Conservation (phyloP, 2,113 vertebrate species). For the Scopus umbretta region DNA sequence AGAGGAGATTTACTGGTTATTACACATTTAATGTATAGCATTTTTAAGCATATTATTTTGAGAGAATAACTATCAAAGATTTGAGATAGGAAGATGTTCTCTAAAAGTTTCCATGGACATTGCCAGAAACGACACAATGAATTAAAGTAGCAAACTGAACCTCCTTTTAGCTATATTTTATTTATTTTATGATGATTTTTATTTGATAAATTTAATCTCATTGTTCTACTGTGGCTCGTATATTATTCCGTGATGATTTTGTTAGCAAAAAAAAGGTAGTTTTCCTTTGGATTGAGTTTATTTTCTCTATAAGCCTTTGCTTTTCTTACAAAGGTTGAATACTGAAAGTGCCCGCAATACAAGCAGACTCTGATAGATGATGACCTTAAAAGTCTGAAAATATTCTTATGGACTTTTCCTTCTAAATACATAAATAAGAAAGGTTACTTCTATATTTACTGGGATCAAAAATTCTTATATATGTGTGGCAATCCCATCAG, state of each 20-base stretch:
- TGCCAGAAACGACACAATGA: background rate
- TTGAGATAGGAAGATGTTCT: background rate
- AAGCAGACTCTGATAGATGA: background rate
- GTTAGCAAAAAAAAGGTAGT: background rate
- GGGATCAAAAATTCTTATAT: background rate
- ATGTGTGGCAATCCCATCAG: background rate
- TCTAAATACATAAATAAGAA: slow-evolving; percentile 25
- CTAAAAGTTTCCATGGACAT: background rate
- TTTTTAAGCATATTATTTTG: background rate
- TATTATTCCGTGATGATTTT: background rate
- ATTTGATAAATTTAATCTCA: background rate
- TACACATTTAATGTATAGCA: background rate
- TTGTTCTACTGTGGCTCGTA: background rate
- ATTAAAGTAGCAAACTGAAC: background rate
- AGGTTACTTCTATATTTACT: slow-evolving; percentile 4
- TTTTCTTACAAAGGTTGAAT: background rate
- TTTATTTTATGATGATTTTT: background rate
- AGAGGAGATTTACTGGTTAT: background rate
- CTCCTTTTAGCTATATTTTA: background rate
- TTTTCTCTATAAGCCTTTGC: background rate
- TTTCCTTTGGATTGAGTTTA: background rate
- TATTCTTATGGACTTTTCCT: background rate
- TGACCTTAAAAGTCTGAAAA: background rate
- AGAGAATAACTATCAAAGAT: background rate
- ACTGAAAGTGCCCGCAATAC: too few species aligned